Percentiles rank a stretch among this genome's conserved stretches.
Evolutionary conservation across 2,113 vertebrate species (phyloP).

Genomic region (Phoxinus phoxinus): DNA sequence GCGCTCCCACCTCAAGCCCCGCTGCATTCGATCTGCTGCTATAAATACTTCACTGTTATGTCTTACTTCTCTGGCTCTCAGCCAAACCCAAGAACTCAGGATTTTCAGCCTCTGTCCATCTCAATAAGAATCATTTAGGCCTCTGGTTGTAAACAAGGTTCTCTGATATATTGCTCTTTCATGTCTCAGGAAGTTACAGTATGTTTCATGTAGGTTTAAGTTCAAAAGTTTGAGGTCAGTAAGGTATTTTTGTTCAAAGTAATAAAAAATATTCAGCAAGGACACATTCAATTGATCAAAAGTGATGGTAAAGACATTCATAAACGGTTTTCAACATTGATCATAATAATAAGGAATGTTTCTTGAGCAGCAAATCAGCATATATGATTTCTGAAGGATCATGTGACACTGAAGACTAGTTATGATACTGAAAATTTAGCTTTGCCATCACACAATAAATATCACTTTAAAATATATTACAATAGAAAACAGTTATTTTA

Average conservation of each 20-base stretch:
- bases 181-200: constrained; percentile 7
- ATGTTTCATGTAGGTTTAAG: neutral
- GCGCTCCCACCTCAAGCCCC: neutral
- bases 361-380: neutral
- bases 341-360: neutral
- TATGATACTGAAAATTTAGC: neutral
- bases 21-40: constrained; percentile 9
- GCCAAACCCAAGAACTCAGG: constrained; percentile 13
- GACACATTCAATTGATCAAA: neutral
- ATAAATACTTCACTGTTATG: constrained; percentile 36
- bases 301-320: neutral
- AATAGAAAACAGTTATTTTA: neutral
- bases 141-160: neutral
- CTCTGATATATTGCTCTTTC: neutral
- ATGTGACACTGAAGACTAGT: neutral
- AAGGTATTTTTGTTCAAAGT: neutral
- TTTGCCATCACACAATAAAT: neutral
- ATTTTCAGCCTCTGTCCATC: constrained; percentile 39
- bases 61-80: neutral
- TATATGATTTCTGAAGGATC: neutral
- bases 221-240: neutral
- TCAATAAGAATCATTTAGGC: neutral
- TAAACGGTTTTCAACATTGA: neutral
- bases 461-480: neutral
- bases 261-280: no score